Conservation (phyloP, 2,113 vertebrate species). For the Chaetodon trifascialis region DNA sequence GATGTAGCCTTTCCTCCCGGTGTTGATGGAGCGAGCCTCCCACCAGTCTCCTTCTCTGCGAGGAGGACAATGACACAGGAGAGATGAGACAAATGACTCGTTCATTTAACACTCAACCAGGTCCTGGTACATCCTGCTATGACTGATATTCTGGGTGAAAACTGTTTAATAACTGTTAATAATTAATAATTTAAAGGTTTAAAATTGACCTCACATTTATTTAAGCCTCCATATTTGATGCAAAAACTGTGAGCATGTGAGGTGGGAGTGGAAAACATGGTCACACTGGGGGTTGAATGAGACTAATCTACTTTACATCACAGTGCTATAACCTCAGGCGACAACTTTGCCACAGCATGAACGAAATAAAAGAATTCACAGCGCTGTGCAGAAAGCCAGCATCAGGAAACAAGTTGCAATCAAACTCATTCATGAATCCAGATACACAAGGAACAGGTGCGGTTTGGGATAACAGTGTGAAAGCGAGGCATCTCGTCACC, state of each 20-base stretch:
- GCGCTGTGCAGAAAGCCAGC: neutral
- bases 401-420: constrained; percentile 31
- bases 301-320: constrained; percentile 56
- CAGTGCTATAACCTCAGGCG: constrained; percentile 23
- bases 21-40: constrained; percentile 99
- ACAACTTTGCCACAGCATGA: constrained; percentile 15
- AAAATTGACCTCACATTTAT: neutral
- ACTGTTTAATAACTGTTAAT: neutral
- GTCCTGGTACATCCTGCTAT: neutral
- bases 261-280: neutral
- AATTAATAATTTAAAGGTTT: neutral
- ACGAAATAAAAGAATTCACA: constrained; percentile 7
- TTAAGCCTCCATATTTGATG: constrained; percentile 5
- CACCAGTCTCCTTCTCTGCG: constrained; percentile 99
- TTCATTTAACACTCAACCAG: constrained; percentile 25
- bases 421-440: constrained; percentile 41
- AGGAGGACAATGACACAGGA: constrained; percentile 38
- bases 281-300: constrained; percentile 18
- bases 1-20: constrained; percentile 97
- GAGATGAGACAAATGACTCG: constrained; percentile 17
- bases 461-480: neutral
- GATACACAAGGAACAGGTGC: constrained; percentile 47
- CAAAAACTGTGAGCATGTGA: neutral
- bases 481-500: too few species aligned
- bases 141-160: constrained; percentile 15